Conservation (phyloP, 2,888 invertebrate genomes). For the Epirrhoe tristata region DNA sequence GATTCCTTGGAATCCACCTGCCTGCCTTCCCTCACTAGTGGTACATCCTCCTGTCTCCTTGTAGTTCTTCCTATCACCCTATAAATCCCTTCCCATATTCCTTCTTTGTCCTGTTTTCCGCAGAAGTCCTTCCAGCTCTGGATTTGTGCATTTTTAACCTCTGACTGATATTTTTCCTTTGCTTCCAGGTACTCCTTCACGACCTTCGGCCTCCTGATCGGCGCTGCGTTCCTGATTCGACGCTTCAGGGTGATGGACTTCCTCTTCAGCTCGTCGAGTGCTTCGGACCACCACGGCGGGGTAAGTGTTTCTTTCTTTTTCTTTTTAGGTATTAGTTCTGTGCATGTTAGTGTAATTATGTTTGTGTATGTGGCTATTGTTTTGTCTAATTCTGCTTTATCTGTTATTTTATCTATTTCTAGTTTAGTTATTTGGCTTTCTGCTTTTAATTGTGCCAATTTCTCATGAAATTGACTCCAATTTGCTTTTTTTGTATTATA, state of each 20-base stretch:
- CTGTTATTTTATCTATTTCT: neutral
- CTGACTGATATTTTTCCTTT: neutral
- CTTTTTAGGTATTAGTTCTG: neutral
- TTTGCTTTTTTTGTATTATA: neutral
- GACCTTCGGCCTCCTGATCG: neutral
- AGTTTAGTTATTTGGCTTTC: neutral
- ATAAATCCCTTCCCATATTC: slow-evolving; percentile 9
- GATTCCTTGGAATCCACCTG: slow-evolving; percentile 1
- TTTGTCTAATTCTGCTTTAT: neutral
- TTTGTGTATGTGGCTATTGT: neutral
- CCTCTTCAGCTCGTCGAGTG: neutral
- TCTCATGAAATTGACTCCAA: slow-evolving; percentile 7
- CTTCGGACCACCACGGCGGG: neutral
- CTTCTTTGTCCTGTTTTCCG: slow-evolving; percentile 16
- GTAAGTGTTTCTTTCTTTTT: neutral
- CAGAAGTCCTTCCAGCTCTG: slow-evolving; percentile 39
- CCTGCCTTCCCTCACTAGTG: neutral
- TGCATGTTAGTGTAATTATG: neutral
- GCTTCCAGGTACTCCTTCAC: slow-evolving; percentile 8
- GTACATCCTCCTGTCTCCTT: slow-evolving; percentile 8
- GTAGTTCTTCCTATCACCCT: neutral
- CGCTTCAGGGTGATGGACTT: too few relatives aligned
- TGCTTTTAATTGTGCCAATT: slow-evolving; percentile 18
- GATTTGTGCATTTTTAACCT: slow-evolving; percentile 20
- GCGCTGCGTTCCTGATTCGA: neutral